Conservation (phyloP, 2,797 vertebrate species). For the Gallirallus australis region DNA sequence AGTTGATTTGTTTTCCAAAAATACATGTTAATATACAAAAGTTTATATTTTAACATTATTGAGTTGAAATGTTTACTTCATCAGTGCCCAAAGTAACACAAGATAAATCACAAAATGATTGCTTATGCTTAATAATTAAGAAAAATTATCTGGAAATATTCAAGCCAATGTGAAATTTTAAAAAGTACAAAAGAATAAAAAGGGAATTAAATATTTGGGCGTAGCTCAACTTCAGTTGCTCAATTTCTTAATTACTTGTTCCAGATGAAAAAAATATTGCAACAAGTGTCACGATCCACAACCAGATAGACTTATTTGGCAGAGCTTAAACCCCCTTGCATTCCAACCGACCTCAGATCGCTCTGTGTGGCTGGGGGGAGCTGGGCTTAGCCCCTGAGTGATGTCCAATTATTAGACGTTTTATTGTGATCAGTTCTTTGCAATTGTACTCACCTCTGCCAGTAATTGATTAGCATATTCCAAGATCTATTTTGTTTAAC, state of each 20-base stretch:
- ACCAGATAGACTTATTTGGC: too few species aligned
- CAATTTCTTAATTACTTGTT: neutral
- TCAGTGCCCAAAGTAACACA: neutral
- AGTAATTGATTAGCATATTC: too few species aligned
- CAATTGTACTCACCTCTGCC: too few species aligned
- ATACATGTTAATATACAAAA: neutral
- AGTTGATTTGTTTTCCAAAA: neutral
- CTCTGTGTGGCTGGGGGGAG: too few species aligned
- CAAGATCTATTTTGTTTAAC: too few species aligned
- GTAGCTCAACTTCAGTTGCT: neutral
- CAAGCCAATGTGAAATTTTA: accelerated
- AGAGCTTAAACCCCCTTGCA: too few species aligned
- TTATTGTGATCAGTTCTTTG: too few species aligned
- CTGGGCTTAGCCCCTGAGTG: too few species aligned
- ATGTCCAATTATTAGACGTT: too few species aligned
- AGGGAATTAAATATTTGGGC: neutral
- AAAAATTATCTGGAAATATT: neutral
- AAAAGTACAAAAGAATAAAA: neutral
- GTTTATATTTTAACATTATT: neutral
- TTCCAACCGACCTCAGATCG: too few species aligned
- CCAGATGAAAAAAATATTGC: too few species aligned
- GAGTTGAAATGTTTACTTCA: neutral
- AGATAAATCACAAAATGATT: neutral
- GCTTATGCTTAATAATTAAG: neutral
- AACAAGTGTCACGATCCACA: too few species aligned